Evolutionary conservation across 2,797 vertebrate species (phyloP).

Genomic region (Chromobotia macracanthus): DNA sequence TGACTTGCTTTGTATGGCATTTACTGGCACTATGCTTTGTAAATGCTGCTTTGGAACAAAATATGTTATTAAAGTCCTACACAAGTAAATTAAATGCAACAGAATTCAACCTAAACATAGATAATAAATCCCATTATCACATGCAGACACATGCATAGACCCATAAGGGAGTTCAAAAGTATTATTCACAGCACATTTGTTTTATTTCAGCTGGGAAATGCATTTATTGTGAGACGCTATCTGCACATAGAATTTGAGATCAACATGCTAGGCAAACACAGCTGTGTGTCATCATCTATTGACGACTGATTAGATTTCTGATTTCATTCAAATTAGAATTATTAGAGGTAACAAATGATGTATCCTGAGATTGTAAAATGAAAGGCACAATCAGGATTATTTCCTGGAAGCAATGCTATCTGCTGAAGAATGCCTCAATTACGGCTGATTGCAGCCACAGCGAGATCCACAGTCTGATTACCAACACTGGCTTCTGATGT

Average conservation of each 20-base stretch:
- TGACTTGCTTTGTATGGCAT: not conserved
- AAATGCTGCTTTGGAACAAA: slow-evolving; percentile 1
- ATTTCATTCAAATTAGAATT: slow-evolving; percentile 57
- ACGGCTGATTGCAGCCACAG: slow-evolving; percentile 67
- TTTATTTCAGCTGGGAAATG: not conserved
- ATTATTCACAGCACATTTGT: slow-evolving; percentile 11
- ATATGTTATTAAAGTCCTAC: not conserved
- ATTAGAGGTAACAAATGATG: slow-evolving; percentile 61
- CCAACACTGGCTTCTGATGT: slow-evolving; percentile 54
- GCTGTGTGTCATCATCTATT: slow-evolving; percentile 53
- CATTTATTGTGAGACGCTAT: slow-evolving; percentile 1
- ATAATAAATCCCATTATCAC: not conserved
- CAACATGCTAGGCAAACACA: slow-evolving; percentile 60
- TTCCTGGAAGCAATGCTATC: slow-evolving; percentile 49
- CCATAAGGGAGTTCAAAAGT: not conserved
- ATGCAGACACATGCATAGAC: not conserved
- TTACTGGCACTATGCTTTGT: not conserved
- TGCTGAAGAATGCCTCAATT: slow-evolving; percentile 63
- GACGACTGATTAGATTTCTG: slow-evolving; percentile 61
- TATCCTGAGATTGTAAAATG: slow-evolving; percentile 60
- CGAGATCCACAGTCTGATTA: slow-evolving; percentile 65
- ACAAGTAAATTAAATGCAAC: not conserved
- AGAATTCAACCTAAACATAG: not conserved
- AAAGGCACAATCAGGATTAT: slow-evolving; percentile 57
- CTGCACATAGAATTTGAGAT: slow-evolving; percentile 41